A percentile compares a stretch with the other conserved stretches of the same genome.
Conservation (phyloP, 2,113 vertebrate species). For the Speoplatyrhinus poulsoni region DNA sequence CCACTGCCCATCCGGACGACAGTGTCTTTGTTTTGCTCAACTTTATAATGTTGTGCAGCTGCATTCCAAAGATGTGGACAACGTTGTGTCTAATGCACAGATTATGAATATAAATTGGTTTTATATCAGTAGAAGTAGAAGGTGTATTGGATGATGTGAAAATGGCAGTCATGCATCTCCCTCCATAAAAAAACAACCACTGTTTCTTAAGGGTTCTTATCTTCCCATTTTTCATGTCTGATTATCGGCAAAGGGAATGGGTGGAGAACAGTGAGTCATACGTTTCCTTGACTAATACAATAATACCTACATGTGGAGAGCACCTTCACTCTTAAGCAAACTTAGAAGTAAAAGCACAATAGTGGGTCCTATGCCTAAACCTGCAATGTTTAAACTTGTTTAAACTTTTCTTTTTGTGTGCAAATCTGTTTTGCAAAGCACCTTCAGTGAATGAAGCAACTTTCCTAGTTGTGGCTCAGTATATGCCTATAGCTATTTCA, state of each 20-base stretch:
- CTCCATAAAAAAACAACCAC: not conserved
- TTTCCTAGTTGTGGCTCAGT: not conserved
- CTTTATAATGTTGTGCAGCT: no score
- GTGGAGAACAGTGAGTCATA: slow-evolving; percentile 24
- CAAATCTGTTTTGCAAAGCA: not conserved
- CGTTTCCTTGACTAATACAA: not conserved
- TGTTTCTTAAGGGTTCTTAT: slow-evolving; percentile 13
- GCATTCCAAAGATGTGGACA: no score
- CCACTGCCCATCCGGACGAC: no score
- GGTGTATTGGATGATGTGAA: no score
- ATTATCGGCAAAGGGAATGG: not conserved
- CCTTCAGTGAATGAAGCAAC: not conserved
- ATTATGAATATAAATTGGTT: no score
- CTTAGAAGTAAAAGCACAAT: not conserved
- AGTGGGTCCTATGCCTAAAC: no score
- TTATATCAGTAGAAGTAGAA: no score
- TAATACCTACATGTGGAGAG: not conserved
- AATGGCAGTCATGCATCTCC: not conserved
- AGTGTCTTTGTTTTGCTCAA: no score
- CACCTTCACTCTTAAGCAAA: not conserved
- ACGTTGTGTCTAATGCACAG: no score
- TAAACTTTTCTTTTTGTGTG: not conserved
- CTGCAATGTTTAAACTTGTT: not conserved
- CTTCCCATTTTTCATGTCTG: not conserved
- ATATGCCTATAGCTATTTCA: no score